These are phyloP conservation scores for Chloroceryle inda DNA, from an alignment of 2,797 vertebrate species.

Conservation along the genomic window DNA sequence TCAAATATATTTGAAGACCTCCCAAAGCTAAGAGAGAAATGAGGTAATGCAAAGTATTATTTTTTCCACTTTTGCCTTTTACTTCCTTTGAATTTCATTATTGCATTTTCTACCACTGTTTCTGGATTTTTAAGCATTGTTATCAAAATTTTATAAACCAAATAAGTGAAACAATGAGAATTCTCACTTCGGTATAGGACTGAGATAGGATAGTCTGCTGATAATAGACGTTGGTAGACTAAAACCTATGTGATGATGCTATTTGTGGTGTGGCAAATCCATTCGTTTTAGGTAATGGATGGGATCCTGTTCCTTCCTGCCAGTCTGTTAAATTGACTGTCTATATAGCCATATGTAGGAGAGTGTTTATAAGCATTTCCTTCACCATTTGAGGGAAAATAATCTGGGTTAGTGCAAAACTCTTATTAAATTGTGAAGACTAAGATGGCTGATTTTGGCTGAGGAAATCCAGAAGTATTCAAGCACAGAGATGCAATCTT, in stretches of 20 bases:
- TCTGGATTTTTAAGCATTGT: neutral
- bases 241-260: fast-evolving
- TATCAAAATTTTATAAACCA: neutral
- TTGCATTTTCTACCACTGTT: neutral
- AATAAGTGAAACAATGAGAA: neutral
- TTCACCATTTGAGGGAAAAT: neutral
- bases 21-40: neutral
- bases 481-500: neutral
- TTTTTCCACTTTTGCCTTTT: neutral
- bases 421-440: neutral
- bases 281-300: neutral
- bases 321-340: neutral
- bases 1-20: neutral
- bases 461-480: neutral
- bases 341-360: neutral
- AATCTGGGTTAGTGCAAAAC: neutral
- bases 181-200: neutral
- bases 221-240: neutral
- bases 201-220: neutral
- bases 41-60: neutral
- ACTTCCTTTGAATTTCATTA: neutral
- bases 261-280: neutral
- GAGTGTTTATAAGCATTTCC: neutral
- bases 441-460: fast-evolving
- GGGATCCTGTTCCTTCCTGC: neutral